A percentile compares a stretch with the other conserved stretches of the same genome.
phyloP scores from a whole-genome alignment of 2,888 invertebrate species.

The Sphaerophoria rueppellii region DNA sequence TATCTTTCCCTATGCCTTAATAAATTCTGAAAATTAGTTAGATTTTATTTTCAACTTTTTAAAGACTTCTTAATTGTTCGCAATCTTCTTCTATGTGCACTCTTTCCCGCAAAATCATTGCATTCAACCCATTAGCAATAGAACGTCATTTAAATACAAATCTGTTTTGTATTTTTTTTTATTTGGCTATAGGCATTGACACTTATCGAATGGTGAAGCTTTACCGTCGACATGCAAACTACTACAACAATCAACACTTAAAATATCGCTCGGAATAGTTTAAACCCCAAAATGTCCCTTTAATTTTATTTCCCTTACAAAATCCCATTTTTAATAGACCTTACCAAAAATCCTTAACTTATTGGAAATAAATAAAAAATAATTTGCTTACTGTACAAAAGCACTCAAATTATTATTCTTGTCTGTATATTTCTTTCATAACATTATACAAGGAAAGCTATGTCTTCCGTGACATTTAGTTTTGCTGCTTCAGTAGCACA shows the following conservation, averaged over 20 bases:
- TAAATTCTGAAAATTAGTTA: not conserved
- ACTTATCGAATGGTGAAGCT: slow-evolving; percentile 81
- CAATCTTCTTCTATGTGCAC: not conserved
- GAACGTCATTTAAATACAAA: slow-evolving; percentile 36
- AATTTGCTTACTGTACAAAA: slow-evolving; percentile 41
- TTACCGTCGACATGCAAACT: slow-evolving; percentile 80
- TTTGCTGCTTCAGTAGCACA: slow-evolving; percentile 35
- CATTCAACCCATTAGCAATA: not conserved
- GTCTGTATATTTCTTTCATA: not conserved
- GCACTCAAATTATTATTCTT: slow-evolving; percentile 29
- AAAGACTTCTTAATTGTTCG: too few relatives aligned
- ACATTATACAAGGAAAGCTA: slow-evolving; percentile 12
- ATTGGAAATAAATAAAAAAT: too few relatives aligned
- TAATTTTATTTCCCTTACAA: not conserved
- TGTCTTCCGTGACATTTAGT: slow-evolving; percentile 59
- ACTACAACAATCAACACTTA: slow-evolving; percentile 79
- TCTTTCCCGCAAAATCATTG: not conserved
- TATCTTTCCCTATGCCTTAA: too few relatives aligned
- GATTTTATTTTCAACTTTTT: not conserved
- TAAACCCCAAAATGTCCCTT: not conserved
- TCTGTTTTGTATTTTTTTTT: slow-evolving; percentile 41
- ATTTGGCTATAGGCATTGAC: slow-evolving; percentile 78
- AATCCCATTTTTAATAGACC: not conserved
- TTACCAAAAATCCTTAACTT: not conserved
- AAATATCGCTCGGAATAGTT: slow-evolving; percentile 79